These are phyloP conservation scores for Habrosyne pyritoides DNA, from an alignment of 2,888 invertebrate species.

Conservation along the genomic window DNA sequence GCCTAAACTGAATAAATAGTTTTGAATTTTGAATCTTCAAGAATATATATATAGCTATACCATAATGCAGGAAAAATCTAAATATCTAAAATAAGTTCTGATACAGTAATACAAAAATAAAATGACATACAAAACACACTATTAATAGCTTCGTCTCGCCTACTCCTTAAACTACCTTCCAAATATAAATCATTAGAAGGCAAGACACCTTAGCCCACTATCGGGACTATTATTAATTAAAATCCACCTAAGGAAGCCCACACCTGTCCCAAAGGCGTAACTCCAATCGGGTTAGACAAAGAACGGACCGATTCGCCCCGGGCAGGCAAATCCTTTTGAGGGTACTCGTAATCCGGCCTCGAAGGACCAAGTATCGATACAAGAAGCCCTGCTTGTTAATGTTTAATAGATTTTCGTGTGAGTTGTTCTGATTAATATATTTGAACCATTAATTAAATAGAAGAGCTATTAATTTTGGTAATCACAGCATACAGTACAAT, in stretches of 20 bases:
- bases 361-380: conserved; percentile 71
- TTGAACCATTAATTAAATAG: background rate
- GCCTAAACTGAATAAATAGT: too few species aligned
- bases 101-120: too few species aligned
- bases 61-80: too few species aligned
- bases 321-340: conserved; percentile 69
- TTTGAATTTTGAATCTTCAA: too few species aligned
- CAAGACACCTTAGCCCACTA: conserved; percentile 52
- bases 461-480: background rate
- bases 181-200: conserved; percentile 48
- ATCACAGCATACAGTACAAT: too few species aligned
- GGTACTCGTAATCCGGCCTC: conserved; percentile 64
- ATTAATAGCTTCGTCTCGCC: background rate
- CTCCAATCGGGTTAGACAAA: conserved; percentile 64
- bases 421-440: conserved; percentile 35
- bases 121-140: too few species aligned
- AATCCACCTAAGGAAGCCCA: conserved; percentile 68
- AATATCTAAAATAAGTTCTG: too few species aligned
- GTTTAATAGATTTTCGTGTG: conserved; percentile 44
- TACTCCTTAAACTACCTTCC: conserved; percentile 11
- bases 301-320: conserved; percentile 63
- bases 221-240: conserved; percentile 80
- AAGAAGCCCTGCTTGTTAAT: conserved; percentile 45
- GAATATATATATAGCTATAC: too few species aligned
- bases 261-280: conserved; percentile 72